These are phyloP conservation scores for Anhinga anhinga DNA, from an alignment of 2,113 vertebrate species.

Conservation along the genomic window DNA sequence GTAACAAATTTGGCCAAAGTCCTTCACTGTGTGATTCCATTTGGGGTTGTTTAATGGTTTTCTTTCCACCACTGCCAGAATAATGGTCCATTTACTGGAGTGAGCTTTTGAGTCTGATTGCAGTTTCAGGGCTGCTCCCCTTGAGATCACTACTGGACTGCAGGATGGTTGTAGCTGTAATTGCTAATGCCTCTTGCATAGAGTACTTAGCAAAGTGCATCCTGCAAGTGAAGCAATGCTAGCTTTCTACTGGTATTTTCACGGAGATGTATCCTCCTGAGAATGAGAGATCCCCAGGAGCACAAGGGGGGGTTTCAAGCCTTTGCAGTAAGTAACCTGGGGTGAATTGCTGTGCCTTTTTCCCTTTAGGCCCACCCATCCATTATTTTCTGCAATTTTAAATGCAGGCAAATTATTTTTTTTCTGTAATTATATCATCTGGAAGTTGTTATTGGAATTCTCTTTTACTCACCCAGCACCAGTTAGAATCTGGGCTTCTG, in stretches of 20 bases:
- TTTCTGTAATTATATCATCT: neutral
- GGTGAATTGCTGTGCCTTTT: neutral
- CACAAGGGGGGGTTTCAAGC: neutral
- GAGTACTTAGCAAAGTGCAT: neutral
- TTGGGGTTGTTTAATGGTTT: neutral
- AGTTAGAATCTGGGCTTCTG: neutral
- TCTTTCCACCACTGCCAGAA: neutral
- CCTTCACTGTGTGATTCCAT: neutral
- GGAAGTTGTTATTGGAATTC: neutral
- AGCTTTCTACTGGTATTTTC: neutral
- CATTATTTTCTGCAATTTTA: neutral
- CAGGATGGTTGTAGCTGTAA: neutral
- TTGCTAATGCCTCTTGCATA: neutral
- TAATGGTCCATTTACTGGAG: neutral
- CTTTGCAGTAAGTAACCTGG: neutral
- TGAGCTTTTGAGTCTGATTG: neutral
- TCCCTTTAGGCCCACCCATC: fast-evolving
- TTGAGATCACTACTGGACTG: fast-evolving
- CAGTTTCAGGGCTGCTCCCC: neutral
- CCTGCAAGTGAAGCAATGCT: neutral
- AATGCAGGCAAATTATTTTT: neutral
- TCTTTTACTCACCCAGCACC: neutral
- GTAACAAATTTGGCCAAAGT: neutral
- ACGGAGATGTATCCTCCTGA: neutral
- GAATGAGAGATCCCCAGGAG: neutral